Percentiles rank a stretch among this genome's conserved stretches.
phyloP scores from a whole-genome alignment of 2,797 vertebrate genomes.

The Botia almorhae region DNA sequence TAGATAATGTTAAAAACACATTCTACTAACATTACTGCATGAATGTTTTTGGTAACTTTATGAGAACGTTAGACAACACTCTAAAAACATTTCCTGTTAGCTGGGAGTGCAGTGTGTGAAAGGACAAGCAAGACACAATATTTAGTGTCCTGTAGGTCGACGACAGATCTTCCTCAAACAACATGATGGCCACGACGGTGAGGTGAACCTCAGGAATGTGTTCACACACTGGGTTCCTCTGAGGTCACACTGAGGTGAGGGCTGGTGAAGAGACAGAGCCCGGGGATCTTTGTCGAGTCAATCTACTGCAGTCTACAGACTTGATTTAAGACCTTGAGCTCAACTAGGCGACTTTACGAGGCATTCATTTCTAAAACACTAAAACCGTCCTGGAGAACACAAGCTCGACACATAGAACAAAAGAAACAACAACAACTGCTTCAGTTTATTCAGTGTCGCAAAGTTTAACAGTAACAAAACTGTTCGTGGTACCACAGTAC shows the following conservation, averaged over 20 bases:
- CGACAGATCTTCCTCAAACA: slow-evolving; percentile 46
- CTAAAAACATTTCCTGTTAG: too few relatives aligned
- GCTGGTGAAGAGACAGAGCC: too few relatives aligned
- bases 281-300: too few relatives aligned
- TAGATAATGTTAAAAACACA: too few relatives aligned
- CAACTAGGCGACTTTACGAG: slow-evolving; percentile 57
- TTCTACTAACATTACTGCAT: too few relatives aligned
- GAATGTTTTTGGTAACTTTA: too few relatives aligned
- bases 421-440: neutral
- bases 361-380: slow-evolving; percentile 66
- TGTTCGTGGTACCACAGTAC: too few relatives aligned
- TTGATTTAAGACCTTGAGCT: slow-evolving; percentile 58
- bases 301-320: slow-evolving; percentile 55
- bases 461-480: too few relatives aligned
- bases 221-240: slow-evolving; percentile 58
- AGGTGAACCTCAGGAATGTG: slow-evolving; percentile 65
- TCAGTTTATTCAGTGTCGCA: neutral
- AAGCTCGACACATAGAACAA: slow-evolving; percentile 3
- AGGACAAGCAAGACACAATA: slow-evolving; percentile 68
- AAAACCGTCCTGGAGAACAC: slow-evolving; percentile 49
- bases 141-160: slow-evolving; percentile 65
- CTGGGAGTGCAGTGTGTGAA: slow-evolving; percentile 44
- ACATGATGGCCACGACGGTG: slow-evolving; percentile 40
- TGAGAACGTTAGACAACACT: too few relatives aligned
- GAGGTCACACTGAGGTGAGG: slow-evolving; percentile 52